These are phyloP conservation scores for Eubasilissa splendida DNA, from an alignment of 2,888 invertebrate genomes.

Conservation along the genomic window DNA sequence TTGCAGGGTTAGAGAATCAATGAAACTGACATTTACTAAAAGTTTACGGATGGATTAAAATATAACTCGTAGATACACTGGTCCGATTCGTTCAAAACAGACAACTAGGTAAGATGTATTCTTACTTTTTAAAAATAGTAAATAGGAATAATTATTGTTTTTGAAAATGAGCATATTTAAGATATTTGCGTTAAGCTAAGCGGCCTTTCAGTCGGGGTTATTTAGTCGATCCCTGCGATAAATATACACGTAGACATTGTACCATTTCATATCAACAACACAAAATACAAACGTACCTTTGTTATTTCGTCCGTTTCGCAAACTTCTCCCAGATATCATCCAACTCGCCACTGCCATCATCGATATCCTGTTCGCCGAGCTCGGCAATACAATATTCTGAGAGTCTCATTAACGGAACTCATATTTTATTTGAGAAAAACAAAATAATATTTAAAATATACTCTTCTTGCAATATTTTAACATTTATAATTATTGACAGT, in stretches of 20 bases:
- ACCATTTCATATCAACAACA: slow-evolving; percentile 3
- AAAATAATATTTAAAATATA: slow-evolving; percentile 28
- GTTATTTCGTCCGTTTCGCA: slow-evolving; percentile 64
- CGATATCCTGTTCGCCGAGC: slow-evolving; percentile 47
- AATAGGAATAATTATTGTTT: too few relatives aligned
- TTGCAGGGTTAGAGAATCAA: too few relatives aligned
- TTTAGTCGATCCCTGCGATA: background rate
- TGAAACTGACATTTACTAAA: too few relatives aligned
- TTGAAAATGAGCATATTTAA: too few relatives aligned
- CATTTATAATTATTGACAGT: slow-evolving; percentile 52
- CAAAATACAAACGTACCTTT: slow-evolving; percentile 66
- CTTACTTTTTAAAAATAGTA: too few relatives aligned
- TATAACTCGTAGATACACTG: too few relatives aligned
- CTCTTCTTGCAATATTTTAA: slow-evolving; percentile 12
- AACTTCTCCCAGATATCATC: slow-evolving; percentile 69
- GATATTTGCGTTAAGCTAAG: too few relatives aligned
- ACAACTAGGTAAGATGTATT: too few relatives aligned
- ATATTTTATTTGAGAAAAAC: slow-evolving; percentile 48
- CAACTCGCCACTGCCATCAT: slow-evolving; percentile 72
- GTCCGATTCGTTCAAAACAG: too few relatives aligned
- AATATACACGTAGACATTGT: background rate
- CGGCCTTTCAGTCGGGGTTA: too few relatives aligned
- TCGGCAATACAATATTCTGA: slow-evolving; percentile 36
- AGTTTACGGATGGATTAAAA: too few relatives aligned
- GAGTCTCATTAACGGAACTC: slow-evolving; percentile 33